A percentile compares a stretch with the other conserved stretches of the same genome.
phyloP scores from a whole-genome alignment of 2,888 invertebrate species.

The Koerneria pararmatus region DNA sequence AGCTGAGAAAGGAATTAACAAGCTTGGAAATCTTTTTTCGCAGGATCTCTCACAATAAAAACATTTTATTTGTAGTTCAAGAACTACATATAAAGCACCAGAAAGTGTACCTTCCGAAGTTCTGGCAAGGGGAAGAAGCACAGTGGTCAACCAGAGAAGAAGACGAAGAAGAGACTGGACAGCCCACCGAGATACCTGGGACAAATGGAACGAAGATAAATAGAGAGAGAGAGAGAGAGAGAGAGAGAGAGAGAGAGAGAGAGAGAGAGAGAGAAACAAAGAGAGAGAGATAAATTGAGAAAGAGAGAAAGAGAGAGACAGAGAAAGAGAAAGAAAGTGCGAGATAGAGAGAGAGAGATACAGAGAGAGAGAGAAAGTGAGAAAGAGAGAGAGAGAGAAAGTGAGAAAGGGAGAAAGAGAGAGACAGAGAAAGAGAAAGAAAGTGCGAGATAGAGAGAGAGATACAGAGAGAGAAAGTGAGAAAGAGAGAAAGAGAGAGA shows the following conservation, averaged over 20 bases:
- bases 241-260: background rate
- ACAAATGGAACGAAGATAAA: background rate
- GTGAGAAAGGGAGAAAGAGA: too few relatives aligned
- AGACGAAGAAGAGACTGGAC: slow-evolving; percentile 31
- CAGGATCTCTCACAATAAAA: background rate
- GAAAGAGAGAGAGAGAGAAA: too few relatives aligned
- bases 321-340: slow-evolving; percentile 12
- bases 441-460: too few relatives aligned
- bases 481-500: background rate
- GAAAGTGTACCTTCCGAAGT: slow-evolving; percentile 40
- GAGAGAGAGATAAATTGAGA: too few relatives aligned
- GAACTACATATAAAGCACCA: background rate
- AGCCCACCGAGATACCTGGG: slow-evolving; percentile 39
- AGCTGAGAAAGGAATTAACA: too few relatives aligned
- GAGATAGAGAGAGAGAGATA: too few relatives aligned
- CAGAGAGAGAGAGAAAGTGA: too few relatives aligned
- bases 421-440: too few relatives aligned
- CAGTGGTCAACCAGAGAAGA: slow-evolving; percentile 34
- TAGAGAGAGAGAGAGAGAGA: too few relatives aligned
- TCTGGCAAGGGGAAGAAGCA: slow-evolving; percentile 48
- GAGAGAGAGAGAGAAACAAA: too few relatives aligned
- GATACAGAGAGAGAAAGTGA: slow-evolving; percentile 19
- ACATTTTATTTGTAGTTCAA: background rate
- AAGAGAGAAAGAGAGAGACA: too few relatives aligned
- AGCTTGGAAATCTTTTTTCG: background rate